Evolutionary conservation across 2,888 invertebrate genomes (phyloP).

Genomic region (Brachyptera putata): DNA sequence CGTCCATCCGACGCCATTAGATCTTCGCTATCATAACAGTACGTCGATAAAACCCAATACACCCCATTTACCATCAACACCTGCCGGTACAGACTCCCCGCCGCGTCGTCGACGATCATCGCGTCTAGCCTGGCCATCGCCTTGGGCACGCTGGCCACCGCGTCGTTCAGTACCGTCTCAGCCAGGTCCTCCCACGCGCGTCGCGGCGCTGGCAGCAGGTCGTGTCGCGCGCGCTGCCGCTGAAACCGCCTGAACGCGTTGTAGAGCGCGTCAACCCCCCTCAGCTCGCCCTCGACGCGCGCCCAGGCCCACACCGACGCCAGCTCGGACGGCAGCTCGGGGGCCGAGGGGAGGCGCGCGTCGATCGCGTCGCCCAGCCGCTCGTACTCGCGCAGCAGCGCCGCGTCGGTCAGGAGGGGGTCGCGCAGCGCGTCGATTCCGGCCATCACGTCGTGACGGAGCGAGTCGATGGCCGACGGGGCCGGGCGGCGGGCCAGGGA

Average conservation of each 20-base stretch:
- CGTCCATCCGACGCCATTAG: too few relatives aligned
- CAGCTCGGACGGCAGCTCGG: conserved; percentile 24
- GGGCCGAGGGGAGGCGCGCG: conserved; percentile 30
- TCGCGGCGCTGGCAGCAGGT: conserved; percentile 45
- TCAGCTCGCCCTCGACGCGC: conserved; percentile 56
- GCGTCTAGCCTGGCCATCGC: conserved; percentile 57
- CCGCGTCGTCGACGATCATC: conserved; percentile 45
- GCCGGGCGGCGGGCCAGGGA: too few relatives aligned
- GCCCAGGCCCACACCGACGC: conserved; percentile 57
- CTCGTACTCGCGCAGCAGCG: conserved; percentile 56
- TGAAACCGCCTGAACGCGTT: conserved; percentile 61
- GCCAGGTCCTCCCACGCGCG: conserved; percentile 61
- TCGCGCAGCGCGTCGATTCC: conserved; percentile 48
- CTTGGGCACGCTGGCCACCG: conserved; percentile 52
- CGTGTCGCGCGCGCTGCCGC: conserved; percentile 40
- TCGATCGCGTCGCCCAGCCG: conserved; percentile 53
- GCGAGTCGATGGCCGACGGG: conserved; percentile 27
- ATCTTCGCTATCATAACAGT: too few relatives aligned
- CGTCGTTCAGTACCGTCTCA: conserved; percentile 60
- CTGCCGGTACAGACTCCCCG: conserved; percentile 59
- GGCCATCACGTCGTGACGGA: conserved; percentile 55
- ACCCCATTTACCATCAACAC: conserved; percentile 66
- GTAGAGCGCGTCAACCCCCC: conserved; percentile 61
- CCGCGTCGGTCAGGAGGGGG: conserved; percentile 46
- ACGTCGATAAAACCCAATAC: too few relatives aligned